These are phyloP conservation scores for Epirrhoe alternata DNA, from an alignment of 2,888 invertebrate genomes.

Conservation along the genomic window DNA sequence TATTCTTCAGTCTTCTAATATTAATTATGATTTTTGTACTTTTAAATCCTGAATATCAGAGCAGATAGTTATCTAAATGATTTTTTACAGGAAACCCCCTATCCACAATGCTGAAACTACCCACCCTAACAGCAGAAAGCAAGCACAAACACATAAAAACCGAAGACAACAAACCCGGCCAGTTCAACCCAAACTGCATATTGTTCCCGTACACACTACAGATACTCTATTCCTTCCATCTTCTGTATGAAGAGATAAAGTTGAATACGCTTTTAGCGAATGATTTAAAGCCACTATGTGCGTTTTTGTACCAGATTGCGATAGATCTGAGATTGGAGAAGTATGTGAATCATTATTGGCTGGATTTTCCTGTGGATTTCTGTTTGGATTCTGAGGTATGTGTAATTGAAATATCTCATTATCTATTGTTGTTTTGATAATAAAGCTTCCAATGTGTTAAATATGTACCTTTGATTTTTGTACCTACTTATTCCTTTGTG, in stretches of 20 bases:
- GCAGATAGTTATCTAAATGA: background rate
- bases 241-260: slow-evolving; percentile 96
- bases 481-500: too few species aligned
- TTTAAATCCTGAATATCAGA: too few species aligned
- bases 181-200: slow-evolving; percentile 87
- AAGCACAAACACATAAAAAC: slow-evolving; percentile 46
- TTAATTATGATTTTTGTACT: too few species aligned
- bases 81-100: slow-evolving; percentile 58
- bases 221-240: slow-evolving; percentile 92
- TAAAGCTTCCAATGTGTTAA: too few species aligned
- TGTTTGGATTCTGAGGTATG: slow-evolving; percentile 61
- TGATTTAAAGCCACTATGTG: slow-evolving; percentile 88
- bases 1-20: too few species aligned
- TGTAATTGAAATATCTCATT: too few species aligned
- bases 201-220: slow-evolving; percentile 90
- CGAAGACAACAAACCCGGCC: slow-evolving; percentile 62
- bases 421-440: too few species aligned
- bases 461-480: too few species aligned
- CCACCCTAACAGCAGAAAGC: slow-evolving; percentile 44
- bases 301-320: slow-evolving; percentile 90
- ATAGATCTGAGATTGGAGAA: slow-evolving; percentile 89
- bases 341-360: slow-evolving; percentile 92
- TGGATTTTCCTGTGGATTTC: slow-evolving; percentile 91
- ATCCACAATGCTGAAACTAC: slow-evolving; percentile 73
- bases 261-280: slow-evolving; percentile 89